Evolutionary conservation across 1,140 invertebrate genomes (phyloP), one percentile per base, ranked within the genome.

Genomic region (Nilaparvata lugens): DNA sequence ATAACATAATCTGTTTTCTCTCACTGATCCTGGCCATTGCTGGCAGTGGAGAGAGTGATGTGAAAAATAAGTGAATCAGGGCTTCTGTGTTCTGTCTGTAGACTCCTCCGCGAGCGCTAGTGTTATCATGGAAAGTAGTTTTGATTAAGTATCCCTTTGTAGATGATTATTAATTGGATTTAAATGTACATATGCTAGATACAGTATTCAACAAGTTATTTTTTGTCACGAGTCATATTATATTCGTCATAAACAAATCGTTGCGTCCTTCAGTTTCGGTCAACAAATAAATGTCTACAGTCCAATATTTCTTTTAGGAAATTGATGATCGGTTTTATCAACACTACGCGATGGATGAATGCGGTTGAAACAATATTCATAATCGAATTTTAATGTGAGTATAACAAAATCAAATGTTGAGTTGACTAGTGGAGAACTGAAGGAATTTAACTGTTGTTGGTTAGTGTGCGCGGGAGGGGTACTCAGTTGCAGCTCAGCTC

Each of bases 21-120:
- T 48, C 16, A 48, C 45, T 48, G 45, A 48, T 48, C 45, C 45
- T 48, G 21, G 45, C 45, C 45, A 48, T 48, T 48, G 45, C 45
- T 48, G 14, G 45, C 31, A 35, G 31, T 48, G 45, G 45, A 11
- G 45, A 48, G 45, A 19, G 21, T 35, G 21, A 48, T 48, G 45
- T 48, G 45, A 19, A 48, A 19, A 18, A 16, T 19, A 19, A 48
- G 45, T 48, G 45, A 19, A 19, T 16, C 45, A 23, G 16, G 21
- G 45, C 16, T 48, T 23, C 45, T 48, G 45, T 48, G 18, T 9
- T 16, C 45, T 48, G 13, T 23, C 45, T 48, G 45, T 48, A 48
- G 45, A 48, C 45, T 48, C 16, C 45, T 48, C 45, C 45, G 45
- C 21, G 45, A 48, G 45, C 45, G 45, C 45, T 48, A 23, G 45